These are phyloP conservation scores for Ectobius pallidus DNA, from an alignment of 2,888 invertebrate genomes.

Conservation along the genomic window DNA sequence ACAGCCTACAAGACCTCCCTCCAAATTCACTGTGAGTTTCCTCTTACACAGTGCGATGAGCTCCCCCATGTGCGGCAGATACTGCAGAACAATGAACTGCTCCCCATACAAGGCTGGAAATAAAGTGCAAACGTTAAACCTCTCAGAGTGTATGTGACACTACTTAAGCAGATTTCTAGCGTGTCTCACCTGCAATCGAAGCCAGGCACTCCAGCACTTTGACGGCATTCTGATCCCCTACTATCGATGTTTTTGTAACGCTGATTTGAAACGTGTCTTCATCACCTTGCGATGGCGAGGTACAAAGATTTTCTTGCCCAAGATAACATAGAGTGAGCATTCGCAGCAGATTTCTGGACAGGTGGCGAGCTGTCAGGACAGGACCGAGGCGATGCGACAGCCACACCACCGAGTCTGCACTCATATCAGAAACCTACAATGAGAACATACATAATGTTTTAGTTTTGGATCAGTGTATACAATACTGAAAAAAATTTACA, in stretches of 20 bases:
- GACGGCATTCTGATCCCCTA: slow-evolving; percentile 80
- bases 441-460: neutral
- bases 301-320: slow-evolving; percentile 73
- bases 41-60: slow-evolving; percentile 80
- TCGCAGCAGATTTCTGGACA: slow-evolving; percentile 88
- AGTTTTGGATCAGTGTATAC: neutral
- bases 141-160: too few species aligned
- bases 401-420: slow-evolving; percentile 89
- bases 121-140: too few species aligned
- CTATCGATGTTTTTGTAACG: slow-evolving; percentile 67
- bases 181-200: slow-evolving; percentile 73
- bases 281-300: slow-evolving; percentile 33
- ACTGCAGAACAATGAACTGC: slow-evolving; percentile 85
- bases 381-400: slow-evolving; percentile 92
- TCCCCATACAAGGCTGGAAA: slow-evolving; percentile 79
- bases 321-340: slow-evolving; percentile 95
- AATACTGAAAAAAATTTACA: neutral
- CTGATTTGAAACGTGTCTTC: slow-evolving; percentile 57
- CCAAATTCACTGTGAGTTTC: slow-evolving; percentile 81
- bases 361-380: slow-evolving; percentile 87
- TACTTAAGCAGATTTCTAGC: too few species aligned
- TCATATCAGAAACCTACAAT: slow-evolving; percentile 70
- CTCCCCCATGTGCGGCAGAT: slow-evolving; percentile 88
- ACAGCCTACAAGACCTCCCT: slow-evolving; percentile 87
- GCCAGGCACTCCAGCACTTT: slow-evolving; percentile 91